A percentile compares a stretch with the other conserved stretches of the same genome.
Evolutionary conservation across 2,113 vertebrate species (phyloP).

Genomic region (Sylvietta virens): DNA sequence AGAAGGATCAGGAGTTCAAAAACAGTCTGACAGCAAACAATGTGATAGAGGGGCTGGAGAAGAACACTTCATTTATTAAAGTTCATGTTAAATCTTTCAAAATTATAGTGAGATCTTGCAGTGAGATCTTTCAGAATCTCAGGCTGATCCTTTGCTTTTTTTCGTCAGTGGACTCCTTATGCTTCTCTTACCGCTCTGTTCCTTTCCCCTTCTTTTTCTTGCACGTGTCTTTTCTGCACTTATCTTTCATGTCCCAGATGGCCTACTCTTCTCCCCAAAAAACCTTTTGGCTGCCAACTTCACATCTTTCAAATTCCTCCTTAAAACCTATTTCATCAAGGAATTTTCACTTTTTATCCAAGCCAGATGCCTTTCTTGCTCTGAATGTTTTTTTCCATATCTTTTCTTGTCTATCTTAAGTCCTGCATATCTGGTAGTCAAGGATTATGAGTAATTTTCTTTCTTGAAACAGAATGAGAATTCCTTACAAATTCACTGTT

Average conservation of each 20-base stretch:
- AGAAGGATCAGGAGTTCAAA: neutral
- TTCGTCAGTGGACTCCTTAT: neutral
- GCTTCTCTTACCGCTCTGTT: neutral
- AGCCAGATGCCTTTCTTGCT: neutral
- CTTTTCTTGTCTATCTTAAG: neutral
- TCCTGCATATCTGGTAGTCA: neutral
- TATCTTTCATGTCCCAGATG: neutral
- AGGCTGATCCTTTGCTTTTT: neutral
- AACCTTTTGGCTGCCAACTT: neutral
- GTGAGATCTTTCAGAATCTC: neutral
- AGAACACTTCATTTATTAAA: neutral
- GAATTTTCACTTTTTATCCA: conserved; percentile 33
- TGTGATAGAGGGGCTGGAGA: neutral
- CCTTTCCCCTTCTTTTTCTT: neutral
- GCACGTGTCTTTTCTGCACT: neutral
- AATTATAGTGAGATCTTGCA: neutral
- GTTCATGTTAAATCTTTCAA: neutral
- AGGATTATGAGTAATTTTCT: conserved; percentile 2
- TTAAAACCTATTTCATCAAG: neutral
- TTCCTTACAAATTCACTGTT: neutral
- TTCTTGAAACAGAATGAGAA: neutral
- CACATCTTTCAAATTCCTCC: conserved; percentile 11
- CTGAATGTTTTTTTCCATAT: neutral
- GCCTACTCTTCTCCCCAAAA: neutral
- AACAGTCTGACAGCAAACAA: neutral